Conservation (phyloP, 2,797 vertebrate genomes). For the Sardinella longiceps region DNA sequence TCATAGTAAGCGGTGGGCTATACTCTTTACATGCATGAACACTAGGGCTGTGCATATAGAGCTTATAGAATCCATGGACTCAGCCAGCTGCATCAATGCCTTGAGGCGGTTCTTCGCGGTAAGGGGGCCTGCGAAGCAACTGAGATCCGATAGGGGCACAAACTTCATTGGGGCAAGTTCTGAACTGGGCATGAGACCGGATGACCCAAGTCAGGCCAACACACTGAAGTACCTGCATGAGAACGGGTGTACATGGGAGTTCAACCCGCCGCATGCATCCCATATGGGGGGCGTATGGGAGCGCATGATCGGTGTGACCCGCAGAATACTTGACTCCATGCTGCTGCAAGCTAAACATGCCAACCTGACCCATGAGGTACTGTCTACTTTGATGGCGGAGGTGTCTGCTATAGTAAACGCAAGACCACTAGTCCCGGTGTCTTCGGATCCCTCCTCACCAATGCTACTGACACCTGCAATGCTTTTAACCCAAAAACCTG, state of each 20-base stretch:
- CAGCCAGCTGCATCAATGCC: conserved; percentile 48
- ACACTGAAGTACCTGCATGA: not conserved
- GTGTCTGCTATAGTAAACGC: too few relatives aligned
- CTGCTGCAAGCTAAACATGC: too few relatives aligned
- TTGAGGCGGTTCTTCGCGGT: conserved; percentile 34
- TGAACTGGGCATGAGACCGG: conserved; percentile 26
- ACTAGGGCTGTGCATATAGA: conserved; percentile 39
- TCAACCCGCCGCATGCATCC: too few relatives aligned
- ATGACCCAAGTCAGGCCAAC: conserved; percentile 4
- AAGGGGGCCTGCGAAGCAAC: conserved; percentile 38
- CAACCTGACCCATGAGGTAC: too few relatives aligned
- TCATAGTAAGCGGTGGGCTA: conserved; percentile 41
- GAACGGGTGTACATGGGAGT: conserved; percentile 37
- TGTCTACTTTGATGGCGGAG: too few relatives aligned
- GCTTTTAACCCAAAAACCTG: conserved; percentile 29
- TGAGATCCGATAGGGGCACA: conserved; percentile 22
- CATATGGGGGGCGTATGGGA: conserved; percentile 46
- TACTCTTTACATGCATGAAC: conserved; percentile 46
- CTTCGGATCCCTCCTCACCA: too few relatives aligned
- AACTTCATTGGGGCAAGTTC: conserved; percentile 32
- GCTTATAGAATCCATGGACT: conserved; percentile 29
- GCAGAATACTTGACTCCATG: too few relatives aligned
- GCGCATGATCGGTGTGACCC: too few relatives aligned
- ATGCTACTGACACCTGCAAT: conserved; percentile 35
- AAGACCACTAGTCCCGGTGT: too few relatives aligned